phyloP scores from a whole-genome alignment of 2,797 vertebrate species.

The Danionella dracula region DNA sequence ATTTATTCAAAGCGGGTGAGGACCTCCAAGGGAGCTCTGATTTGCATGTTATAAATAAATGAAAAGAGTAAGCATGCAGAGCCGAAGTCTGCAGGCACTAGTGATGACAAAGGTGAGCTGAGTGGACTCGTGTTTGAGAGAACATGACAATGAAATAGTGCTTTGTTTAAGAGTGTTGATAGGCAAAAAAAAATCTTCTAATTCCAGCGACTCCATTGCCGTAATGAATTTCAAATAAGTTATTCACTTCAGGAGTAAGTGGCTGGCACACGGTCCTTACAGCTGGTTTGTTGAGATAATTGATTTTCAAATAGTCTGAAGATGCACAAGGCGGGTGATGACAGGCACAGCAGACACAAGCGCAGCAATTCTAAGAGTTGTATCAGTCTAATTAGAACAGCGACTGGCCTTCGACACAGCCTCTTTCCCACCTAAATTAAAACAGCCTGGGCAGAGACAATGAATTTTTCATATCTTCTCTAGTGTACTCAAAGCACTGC shows the following conservation, averaged over 20 bases:
- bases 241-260: constrained; percentile 90
- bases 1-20: constrained; percentile 48
- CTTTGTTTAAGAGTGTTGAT: not conserved
- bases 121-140: constrained; percentile 69
- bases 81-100: constrained; percentile 46
- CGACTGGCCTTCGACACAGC: constrained; percentile 70
- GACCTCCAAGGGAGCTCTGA: constrained; percentile 50
- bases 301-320: constrained; percentile 94
- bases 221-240: constrained; percentile 93
- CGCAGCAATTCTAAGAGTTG: constrained; percentile 60
- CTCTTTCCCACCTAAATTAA: constrained; percentile 75
- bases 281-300: constrained; percentile 92
- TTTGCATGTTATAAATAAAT: constrained; percentile 77
- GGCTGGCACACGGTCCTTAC: constrained; percentile 82
- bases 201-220: constrained; percentile 70
- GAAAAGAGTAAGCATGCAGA: constrained; percentile 61
- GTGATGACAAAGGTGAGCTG: constrained; percentile 57
- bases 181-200: constrained; percentile 3
- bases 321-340: constrained; percentile 72
- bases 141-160: constrained; percentile 39
- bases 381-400: constrained; percentile 81
- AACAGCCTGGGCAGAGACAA: constrained; percentile 67
- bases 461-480: constrained; percentile 74
- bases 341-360: constrained; percentile 57
- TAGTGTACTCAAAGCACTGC: constrained; percentile 34